Base-by-base conservation (phyloP, 64 coral and sea anemone species). In the Trachythela sp. region DNA sequence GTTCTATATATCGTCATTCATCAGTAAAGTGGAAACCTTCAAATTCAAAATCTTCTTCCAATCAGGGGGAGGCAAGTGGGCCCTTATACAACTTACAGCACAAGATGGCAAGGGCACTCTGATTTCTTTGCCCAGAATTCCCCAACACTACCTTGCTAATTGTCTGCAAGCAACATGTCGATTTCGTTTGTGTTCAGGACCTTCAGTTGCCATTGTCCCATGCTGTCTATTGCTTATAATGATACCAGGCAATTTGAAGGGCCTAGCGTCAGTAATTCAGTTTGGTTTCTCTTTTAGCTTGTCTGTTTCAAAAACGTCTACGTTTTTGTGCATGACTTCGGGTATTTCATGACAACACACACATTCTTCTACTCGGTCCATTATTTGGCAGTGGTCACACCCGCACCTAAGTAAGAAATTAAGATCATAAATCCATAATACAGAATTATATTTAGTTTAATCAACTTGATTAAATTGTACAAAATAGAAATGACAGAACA, bases 221-320 rank as follows among this genome's bases (percentile, higher is more conserved):
- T 77, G 30, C 29, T 77, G 71, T n/a, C n/a, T n/a, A n/a, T 3
- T 77, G 71, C 26, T 39, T 77, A 18, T 77, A 77, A 33, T 35
- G 71, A 77, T 36, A 77, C 71, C 71, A 77, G n/a, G 31, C 71
- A 13, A 77, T n/a, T 77, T 77, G 71, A 77, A 77, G 71, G 4
- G 30, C 71, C 71, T n/a, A 77, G 2, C 30, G 71, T 77, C 71
- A 4, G 71, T 77, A 6, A 77, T 77, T 4, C 71, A 77, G 17
- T 35, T 32, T 34, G 71, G 31, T 32, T 77, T 77, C 2, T 35
- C 17, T 7, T 77, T n/a, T 24, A 77, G 71, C 36, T 35, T 35
- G 13, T 77, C 71, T 32, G 71, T 35, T 15, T 32, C 71, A 77
- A 77, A 36, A 13, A 77, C 71, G 2, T 32, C 71, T 5, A 17